phyloP scores from a whole-genome alignment of 1,140 invertebrate genomes.

The Eubasilissa regina region DNA sequence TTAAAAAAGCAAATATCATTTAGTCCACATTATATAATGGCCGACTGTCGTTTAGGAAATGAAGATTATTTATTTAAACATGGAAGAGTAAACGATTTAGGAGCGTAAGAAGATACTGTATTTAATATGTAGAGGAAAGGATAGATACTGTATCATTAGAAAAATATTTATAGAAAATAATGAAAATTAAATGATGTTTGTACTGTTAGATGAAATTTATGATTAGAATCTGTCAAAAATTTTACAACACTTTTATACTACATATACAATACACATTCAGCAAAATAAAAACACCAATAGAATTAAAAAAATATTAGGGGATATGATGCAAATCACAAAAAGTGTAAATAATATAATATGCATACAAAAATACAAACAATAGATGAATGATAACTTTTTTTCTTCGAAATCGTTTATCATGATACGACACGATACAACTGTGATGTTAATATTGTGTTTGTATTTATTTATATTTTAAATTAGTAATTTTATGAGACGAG shows the following conservation, averaged over 20 bases:
- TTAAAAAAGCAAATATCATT: no score
- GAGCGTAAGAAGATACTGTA: no score
- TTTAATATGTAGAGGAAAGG: no score
- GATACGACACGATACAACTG: no score
- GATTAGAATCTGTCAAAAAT: background rate
- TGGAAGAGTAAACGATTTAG: background rate
- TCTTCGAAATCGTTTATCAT: background rate
- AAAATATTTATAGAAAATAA: background rate
- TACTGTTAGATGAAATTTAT: no score
- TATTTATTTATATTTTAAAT: no score
- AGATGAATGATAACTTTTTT: slow-evolving; percentile 38
- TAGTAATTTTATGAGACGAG: no score
- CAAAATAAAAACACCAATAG: slow-evolving; percentile 48
- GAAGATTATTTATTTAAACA: background rate
- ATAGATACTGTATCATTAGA: no score
- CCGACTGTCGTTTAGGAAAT: background rate
- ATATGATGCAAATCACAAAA: slow-evolving; percentile 60
- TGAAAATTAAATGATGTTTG: background rate
- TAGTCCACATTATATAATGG: no score
- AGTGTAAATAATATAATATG: slow-evolving; percentile 65
- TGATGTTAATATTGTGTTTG: no score
- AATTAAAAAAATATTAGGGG: slow-evolving; percentile 64
- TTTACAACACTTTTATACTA: slow-evolving; percentile 54
- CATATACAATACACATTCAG: slow-evolving; percentile 63
- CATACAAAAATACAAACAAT: slow-evolving; percentile 44